A percentile compares a stretch with the other conserved stretches of the same genome.
Evolutionary conservation across 2,888 invertebrate genomes (phyloP).

Genomic region (Cephus rjabovi): DNA sequence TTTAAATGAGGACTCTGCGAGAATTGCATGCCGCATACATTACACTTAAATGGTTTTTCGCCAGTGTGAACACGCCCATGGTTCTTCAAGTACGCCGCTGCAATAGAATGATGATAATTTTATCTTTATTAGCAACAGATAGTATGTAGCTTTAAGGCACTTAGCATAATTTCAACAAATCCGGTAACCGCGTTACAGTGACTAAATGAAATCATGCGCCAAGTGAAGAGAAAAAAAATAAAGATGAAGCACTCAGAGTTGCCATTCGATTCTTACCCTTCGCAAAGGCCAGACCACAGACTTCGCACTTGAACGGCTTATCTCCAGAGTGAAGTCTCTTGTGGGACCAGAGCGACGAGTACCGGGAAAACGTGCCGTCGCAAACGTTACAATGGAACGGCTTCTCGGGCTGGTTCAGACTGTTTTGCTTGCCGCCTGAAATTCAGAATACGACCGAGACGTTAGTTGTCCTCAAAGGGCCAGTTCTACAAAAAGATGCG

Average conservation of each 20-base stretch:
- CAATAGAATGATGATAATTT: not conserved
- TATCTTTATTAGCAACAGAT: not conserved
- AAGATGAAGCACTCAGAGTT: not conserved
- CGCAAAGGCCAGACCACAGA: slow-evolving; percentile 88
- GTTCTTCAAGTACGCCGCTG: slow-evolving; percentile 87
- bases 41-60: slow-evolving; percentile 76
- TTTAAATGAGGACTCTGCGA: slow-evolving; percentile 90
- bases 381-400: slow-evolving; percentile 91
- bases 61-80: slow-evolving; percentile 90
- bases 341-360: slow-evolving; percentile 90
- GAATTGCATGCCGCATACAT: slow-evolving; percentile 91
- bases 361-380: slow-evolving; percentile 83
- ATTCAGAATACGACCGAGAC: slow-evolving; percentile 53
- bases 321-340: slow-evolving; percentile 86
- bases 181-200: not conserved
- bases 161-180: not conserved
- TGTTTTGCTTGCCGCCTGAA: slow-evolving; percentile 65
- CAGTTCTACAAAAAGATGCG: slow-evolving; percentile 58
- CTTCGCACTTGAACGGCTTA: slow-evolving; percentile 90
- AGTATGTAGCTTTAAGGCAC: not conserved
- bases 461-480: slow-evolving; percentile 63
- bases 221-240: not conserved
- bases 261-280: slow-evolving; percentile 70
- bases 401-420: slow-evolving; percentile 74
- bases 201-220: slow-evolving; percentile 10